These are phyloP conservation scores for Cotesia vestalis DNA, from an alignment of 1,140 invertebrate species.

Conservation along the genomic window DNA sequence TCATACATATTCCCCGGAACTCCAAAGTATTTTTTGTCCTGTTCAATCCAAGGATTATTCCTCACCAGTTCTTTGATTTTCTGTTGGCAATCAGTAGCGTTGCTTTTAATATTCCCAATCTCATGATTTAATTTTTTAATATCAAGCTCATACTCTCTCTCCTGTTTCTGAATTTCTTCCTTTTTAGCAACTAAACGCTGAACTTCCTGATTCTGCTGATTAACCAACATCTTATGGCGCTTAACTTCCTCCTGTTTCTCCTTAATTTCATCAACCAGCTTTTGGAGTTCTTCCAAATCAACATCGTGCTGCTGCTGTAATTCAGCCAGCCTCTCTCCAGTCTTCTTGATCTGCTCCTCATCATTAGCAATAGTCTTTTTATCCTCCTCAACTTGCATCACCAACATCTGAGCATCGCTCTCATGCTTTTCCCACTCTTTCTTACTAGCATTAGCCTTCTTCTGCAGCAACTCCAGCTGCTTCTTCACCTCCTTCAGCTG, in stretches of 20 bases:
- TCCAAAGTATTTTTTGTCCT: constrained; percentile 84
- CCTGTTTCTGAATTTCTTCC: constrained; percentile 75
- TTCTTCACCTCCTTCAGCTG: constrained; percentile 79
- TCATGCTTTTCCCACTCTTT: constrained; percentile 83
- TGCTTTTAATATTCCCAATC: constrained; percentile 67
- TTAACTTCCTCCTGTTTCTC: constrained; percentile 74
- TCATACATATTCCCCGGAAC: constrained; percentile 66
- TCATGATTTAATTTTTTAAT: constrained; percentile 83
- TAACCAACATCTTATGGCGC: constrained; percentile 78
- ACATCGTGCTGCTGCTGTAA: constrained; percentile 67
- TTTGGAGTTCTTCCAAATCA: constrained; percentile 64
- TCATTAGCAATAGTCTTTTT: constrained; percentile 75
- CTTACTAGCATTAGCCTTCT: constrained; percentile 77
- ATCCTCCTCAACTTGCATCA: constrained; percentile 83
- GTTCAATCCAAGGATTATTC: constrained; percentile 80
- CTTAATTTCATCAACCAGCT: constrained; percentile 66
- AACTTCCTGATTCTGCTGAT: constrained; percentile 81
- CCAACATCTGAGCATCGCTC: constrained; percentile 83
- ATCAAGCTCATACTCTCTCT: constrained; percentile 75
- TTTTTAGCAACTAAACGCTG: constrained; percentile 70
- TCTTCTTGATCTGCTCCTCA: constrained; percentile 59
- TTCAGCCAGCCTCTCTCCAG: constrained; percentile 51
- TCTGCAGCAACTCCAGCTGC: constrained; percentile 77
- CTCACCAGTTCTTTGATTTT: constrained; percentile 64
- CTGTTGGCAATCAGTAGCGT: constrained; percentile 56